Evolutionary conservation across 35 echinoderm and acorn worm species (phyloP), one percentile per base, ranked within the genome.

Genomic region (Chiridota heheva): DNA sequence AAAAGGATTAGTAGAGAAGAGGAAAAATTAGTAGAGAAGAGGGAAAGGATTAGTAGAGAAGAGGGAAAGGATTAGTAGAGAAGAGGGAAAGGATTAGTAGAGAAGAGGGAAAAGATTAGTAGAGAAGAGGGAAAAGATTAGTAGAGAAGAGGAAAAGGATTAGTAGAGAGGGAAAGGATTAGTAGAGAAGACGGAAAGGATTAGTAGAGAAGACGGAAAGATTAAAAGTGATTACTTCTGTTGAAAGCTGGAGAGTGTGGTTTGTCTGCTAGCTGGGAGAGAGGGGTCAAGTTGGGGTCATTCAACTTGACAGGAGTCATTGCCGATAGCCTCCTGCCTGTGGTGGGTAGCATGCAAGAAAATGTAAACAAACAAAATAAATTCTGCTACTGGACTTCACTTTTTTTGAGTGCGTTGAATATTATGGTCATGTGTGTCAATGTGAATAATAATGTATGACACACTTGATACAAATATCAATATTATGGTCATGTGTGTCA

Each of bases 251-350:
- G 69, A n/a, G 69, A 72, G 28, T 0, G 4, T 28, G 10, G 36
- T 72, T 72, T 72, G 3, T 26, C 69, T 4, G 15, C 42, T 28
- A 72, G 40, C 42, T 72, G 69, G 2, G 69, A 72, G 28, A 72
- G 36, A 30, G 69, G 69, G 0, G 69, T 72, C 6, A 72, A 25
- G 49, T 72, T 42, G 20, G 69, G 69, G 40, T 72, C 69, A n/a
- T 10, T 30, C 0, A 29, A 29, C 7, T 46, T 28, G 1, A 72
- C 40, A 22, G 69, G 69, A 25, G 36, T 25, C 69, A 72, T 72
- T 30, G 49, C 13, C 2, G 69, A 72, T 41, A 72, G 40, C 40
- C 49, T 72, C 26, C n/a, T n/a, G n/a, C n/a, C n/a, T n/a, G n/a
- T n/a, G n/a, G n/a, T n/a, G n/a, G 38, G 40, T 60, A 60, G 20